phyloP scores from a whole-genome alignment of 2,888 invertebrate genomes.

The Caenorhabditis macrosperma region DNA sequence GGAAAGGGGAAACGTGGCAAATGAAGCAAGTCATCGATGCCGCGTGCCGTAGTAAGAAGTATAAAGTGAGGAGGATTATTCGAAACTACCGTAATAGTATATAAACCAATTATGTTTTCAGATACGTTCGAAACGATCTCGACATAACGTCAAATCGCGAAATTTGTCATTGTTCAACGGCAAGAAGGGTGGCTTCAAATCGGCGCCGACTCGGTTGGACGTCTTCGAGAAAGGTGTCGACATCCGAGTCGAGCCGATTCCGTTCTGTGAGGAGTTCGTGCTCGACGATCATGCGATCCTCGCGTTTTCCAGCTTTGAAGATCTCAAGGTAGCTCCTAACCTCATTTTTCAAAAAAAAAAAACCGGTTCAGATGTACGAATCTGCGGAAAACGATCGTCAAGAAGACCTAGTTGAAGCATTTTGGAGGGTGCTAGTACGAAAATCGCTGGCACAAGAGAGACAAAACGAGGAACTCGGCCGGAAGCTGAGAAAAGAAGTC shows the following conservation, averaged over 20 bases:
- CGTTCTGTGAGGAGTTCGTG: conserved; percentile 52
- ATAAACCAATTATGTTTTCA: not conserved
- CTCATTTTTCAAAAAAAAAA: not conserved
- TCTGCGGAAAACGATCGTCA: not conserved
- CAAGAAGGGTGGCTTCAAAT: not conserved
- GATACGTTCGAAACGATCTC: conserved; percentile 23
- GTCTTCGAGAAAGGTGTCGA: conserved; percentile 50
- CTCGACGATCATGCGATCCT: conserved; percentile 47
- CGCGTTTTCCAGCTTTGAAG: conserved; percentile 33
- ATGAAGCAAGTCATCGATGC: conserved; percentile 5
- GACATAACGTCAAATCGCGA: not conserved
- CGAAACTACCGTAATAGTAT: not conserved
- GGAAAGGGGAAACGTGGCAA: conserved; percentile 19
- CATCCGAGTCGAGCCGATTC: conserved; percentile 41
- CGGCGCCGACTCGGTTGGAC: conserved; percentile 18
- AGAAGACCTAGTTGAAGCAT: conserved; percentile 11
- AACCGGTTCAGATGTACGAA: conserved; percentile 35
- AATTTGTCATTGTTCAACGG: not conserved
- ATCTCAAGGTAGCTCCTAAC: conserved; percentile 46
- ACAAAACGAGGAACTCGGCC: not conserved
- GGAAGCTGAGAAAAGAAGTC: not conserved
- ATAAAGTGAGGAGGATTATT: conserved; percentile 8
- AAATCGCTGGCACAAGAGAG: not conserved
- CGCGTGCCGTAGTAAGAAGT: not conserved
- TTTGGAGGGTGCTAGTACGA: conserved; percentile 15